Base-by-base conservation (phyloP, 2,888 invertebrate genomes). In the Cephus runcator region DNA sequence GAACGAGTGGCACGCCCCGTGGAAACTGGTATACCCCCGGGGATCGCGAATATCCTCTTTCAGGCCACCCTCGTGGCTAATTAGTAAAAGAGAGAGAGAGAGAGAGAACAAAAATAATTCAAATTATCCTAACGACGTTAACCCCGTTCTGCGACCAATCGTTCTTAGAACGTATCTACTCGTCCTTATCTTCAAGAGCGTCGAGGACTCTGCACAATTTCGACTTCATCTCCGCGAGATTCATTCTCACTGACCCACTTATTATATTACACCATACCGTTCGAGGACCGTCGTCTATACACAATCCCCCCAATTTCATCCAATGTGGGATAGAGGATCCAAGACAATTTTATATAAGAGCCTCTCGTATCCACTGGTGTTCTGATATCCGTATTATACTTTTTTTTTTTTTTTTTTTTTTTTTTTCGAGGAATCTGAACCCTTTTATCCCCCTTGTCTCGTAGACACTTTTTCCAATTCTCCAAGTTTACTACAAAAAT, bases 1-100 rank as follows among this genome's bases (percentile, higher is more conserved):
- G 68, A 68, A 75, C 76, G 76, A 73, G 76, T 73, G 79, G 76
- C 76, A 80, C 76, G 71, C 80, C 76, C 79, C 76, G 79, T 69
- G 79, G 73, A 69, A 56, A 78, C 79, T 78, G 69, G 75, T 23
- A 71, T 56, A n/a, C 40, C 35, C 74, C 74, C n/a, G 74, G 12
- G 34, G 35, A 73, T 35, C 74, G 23, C 34, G 34, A 34, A 73
- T 33, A 73, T 73, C 35, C 74, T 23, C 31, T 35, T 15, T 23
- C 69, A 73, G 35, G 31, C 35, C 36, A 68, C 34, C 75, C 75
- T 31, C 80, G 34, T 68, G 76, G 75, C 74, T 73, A 80, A 76
- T 78, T 23, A 75, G 71, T 30, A 31, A 6, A 9, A 31, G 78
- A 34, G 34, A 35, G 35, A 35, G 11, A 34, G 34, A 34, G 34